Percentiles rank a stretch among this genome's conserved stretches.
Evolutionary conservation across 2,113 vertebrate species (phyloP).

Genomic region (Pungitius pungitius): DNA sequence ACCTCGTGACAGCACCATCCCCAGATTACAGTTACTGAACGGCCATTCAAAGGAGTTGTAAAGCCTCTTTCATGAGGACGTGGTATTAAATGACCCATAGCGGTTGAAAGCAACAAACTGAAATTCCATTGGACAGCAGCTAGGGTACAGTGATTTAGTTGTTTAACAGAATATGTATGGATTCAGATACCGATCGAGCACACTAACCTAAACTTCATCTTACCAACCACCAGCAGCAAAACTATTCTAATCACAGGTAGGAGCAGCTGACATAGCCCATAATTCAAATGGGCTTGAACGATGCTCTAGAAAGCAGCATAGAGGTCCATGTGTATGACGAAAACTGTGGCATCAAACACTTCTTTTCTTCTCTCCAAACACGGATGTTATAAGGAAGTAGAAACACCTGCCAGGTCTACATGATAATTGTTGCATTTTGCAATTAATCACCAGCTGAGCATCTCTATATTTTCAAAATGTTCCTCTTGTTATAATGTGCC

Average conservation of each 20-base stretch:
- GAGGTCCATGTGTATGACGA: slow-evolving; percentile 57
- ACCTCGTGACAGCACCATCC: slow-evolving; percentile 35
- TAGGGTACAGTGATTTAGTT: slow-evolving; percentile 4
- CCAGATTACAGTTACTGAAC: slow-evolving; percentile 14
- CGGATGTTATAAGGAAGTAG: slow-evolving; percentile 32
- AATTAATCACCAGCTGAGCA: slow-evolving; percentile 24
- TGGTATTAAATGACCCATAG: slow-evolving; percentile 13
- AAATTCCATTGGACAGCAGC: background rate
- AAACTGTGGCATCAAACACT: slow-evolving; percentile 42
- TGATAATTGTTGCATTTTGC: slow-evolving; percentile 49
- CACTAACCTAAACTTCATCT: slow-evolving; percentile 31
- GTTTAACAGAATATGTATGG: slow-evolving; percentile 17
- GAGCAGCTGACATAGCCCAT: slow-evolving; percentile 52
- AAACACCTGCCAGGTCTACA: slow-evolving; percentile 27
- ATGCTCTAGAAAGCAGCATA: slow-evolving; percentile 41
- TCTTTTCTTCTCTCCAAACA: slow-evolving; percentile 40
- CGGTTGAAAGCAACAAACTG: background rate
- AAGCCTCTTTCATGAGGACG: slow-evolving; percentile 11
- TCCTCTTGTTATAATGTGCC: background rate
- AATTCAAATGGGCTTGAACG: slow-evolving; percentile 52
- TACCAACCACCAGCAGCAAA: slow-evolving; percentile 25
- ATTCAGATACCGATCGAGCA: slow-evolving; percentile 12
- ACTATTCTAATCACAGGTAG: slow-evolving; percentile 41
- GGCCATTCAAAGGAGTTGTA: slow-evolving; percentile 5
- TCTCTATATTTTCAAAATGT: slow-evolving; percentile 14